A percentile compares a stretch with the other conserved stretches of the same genome.
Evolutionary conservation across 23 tunicate genomes (phyloP).

Genomic region (Halocynthia aurantium): DNA sequence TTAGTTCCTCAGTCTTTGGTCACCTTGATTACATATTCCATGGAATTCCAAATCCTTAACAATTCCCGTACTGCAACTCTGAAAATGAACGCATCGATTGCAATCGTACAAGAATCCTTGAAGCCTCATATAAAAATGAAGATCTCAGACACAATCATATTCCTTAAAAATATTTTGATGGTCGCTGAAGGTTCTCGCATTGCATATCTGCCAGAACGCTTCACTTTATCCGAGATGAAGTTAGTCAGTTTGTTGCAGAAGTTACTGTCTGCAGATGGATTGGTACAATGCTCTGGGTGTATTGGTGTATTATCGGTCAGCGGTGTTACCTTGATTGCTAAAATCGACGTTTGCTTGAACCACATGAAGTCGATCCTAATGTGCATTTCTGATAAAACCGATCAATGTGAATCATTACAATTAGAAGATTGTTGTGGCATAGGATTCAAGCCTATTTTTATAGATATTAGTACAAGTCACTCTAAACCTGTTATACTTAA

Average conservation of each 20-base stretch:
- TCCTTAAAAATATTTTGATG: constrained; percentile 1
- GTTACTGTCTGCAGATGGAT: neutral
- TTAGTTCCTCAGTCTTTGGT: too few relatives aligned
- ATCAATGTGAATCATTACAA: neutral
- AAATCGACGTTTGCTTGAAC: neutral
- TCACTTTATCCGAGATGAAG: neutral
- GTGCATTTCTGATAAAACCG: neutral
- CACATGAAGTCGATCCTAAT: neutral
- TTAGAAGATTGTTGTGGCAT: neutral
- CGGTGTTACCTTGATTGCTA: neutral
- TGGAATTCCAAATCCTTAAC: too few relatives aligned
- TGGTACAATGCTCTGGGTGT: neutral
- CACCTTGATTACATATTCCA: too few relatives aligned
- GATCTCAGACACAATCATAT: neutral
- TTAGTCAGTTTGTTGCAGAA: neutral
- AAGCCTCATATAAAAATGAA: neutral
- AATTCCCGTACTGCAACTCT: too few relatives aligned
- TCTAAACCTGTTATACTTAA: neutral
- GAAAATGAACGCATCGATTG: neutral
- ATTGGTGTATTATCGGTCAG: constrained; percentile 4
- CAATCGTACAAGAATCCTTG: neutral
- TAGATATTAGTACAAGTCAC: constrained; percentile 2
- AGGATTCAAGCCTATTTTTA: neutral
- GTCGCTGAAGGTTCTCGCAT: neutral
- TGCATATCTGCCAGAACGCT: constrained; percentile 5